Conservation (phyloP, 2,888 invertebrate species). For the Rhogogaster chlorosoma region DNA sequence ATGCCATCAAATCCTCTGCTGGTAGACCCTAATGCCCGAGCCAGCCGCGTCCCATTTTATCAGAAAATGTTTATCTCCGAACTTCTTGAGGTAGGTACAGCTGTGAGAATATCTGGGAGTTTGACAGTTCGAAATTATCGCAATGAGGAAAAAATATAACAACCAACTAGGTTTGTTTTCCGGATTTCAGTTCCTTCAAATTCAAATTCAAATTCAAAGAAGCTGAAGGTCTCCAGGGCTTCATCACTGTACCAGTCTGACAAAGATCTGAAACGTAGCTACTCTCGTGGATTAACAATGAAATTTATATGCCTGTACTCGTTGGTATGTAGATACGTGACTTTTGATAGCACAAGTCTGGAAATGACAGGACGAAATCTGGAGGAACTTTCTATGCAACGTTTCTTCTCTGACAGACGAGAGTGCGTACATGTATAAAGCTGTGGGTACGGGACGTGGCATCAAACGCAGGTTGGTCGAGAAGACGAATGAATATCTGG, state of each 20-base stretch:
- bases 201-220: not conserved
- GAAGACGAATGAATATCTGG: constrained; percentile 9
- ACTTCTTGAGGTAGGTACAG: not conserved
- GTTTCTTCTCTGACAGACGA: not conserved
- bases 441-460: not conserved
- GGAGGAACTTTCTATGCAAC: not conserved
- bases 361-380: not conserved
- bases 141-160: not conserved
- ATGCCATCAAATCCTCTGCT: constrained; percentile 24
- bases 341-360: not conserved
- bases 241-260: not conserved
- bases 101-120: not conserved
- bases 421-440: not conserved
- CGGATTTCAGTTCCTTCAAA: not conserved
- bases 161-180: not conserved
- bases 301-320: not conserved
- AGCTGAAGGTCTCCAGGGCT: not conserved
- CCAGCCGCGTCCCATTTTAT: not conserved
- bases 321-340: not conserved
- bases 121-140: not conserved
- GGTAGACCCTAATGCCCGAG: not conserved
- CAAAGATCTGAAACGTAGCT: not conserved
- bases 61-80: not conserved
- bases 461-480: not conserved
- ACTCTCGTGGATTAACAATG: not conserved